Conservation (phyloP, 2,888 invertebrate species). For the Elaeidobius kamerunicus region DNA sequence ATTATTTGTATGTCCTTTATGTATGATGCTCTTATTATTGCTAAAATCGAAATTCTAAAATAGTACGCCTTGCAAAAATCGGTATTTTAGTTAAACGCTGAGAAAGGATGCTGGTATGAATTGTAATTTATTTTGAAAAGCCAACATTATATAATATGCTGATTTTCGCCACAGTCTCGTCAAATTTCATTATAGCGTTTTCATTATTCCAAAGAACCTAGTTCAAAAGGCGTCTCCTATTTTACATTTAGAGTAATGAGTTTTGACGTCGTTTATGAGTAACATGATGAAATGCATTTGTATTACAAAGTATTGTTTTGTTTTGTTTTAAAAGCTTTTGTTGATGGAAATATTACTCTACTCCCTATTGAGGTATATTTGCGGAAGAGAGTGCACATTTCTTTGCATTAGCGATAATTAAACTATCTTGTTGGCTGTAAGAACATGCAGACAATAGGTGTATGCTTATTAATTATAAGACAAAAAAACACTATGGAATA, state of each 20-base stretch:
- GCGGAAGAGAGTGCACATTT: not conserved
- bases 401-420: not conserved
- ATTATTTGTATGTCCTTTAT: no score
- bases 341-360: constrained; percentile 1
- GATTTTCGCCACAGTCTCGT: not conserved
- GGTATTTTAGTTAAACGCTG: no score
- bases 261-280: constrained; percentile 21
- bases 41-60: no score
- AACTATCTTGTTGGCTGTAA: not conserved
- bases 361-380: not conserved
- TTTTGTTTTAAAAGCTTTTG: constrained; percentile 10
- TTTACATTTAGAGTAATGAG: constrained; percentile 16
- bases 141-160: not conserved
- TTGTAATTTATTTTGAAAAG: not conserved
- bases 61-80: no score
- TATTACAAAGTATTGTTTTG: constrained; percentile 14
- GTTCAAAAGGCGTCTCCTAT: constrained; percentile 14
- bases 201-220: constrained; percentile 16
- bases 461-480: no score
- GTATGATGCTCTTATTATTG: no score
- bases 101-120: no score
- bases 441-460: no score
- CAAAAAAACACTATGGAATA: no score
- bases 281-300: constrained; percentile 18
- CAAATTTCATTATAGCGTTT: constrained; percentile 10